Evolutionary conservation across 2,888 invertebrate species (phyloP), one percentile per base, ranked within the genome.

Genomic region (Luffia ferchaultella): DNA sequence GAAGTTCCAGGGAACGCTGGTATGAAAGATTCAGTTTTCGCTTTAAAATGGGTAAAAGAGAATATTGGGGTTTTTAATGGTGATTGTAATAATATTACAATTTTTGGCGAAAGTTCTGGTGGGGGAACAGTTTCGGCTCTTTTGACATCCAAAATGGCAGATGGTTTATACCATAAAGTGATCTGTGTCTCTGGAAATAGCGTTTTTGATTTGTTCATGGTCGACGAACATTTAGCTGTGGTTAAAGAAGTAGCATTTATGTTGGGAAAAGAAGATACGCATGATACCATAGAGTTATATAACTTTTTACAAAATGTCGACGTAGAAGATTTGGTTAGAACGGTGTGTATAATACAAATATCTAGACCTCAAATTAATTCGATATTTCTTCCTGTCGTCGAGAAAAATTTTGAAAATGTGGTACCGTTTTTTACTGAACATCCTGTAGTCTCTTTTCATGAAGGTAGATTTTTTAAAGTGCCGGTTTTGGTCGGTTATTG

Each of bases 1-100:
- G 79, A 80, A 57, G 76, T 69, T 0, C 78, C 82, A 0, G 82
- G 82, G 0, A 83, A 82, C 51, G 71, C 71, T 0, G 80, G 67
- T 0, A 53, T 76, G 1, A 83, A 82, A 60, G 83, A 83, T 45
- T 62, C 68, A 0, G 60, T 68, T 0, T 64, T 73, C 60, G 82
- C 83, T 0, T 53, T 83, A 2, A 66, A 60, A 60, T 83, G 83
- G 83, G 72, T 83, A 0, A 67, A 65, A 42, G 59, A 55, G 40
- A 83, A 83, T 57, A 76, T 82, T 15, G 48, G 19, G 0, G 48
- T 55, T 9, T 83, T 82, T 46, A 76, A 75, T 52, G 83, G 83
- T 0, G 68, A 82, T 56, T 18, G 51, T 0, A 52, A 57, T 45
- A 80, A 80, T 62, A 58, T 83, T 0, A 74, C 73, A 0, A 69